These are phyloP conservation scores for Campoletis raptor DNA, from an alignment of 2,888 invertebrate genomes.

Conservation along the genomic window DNA sequence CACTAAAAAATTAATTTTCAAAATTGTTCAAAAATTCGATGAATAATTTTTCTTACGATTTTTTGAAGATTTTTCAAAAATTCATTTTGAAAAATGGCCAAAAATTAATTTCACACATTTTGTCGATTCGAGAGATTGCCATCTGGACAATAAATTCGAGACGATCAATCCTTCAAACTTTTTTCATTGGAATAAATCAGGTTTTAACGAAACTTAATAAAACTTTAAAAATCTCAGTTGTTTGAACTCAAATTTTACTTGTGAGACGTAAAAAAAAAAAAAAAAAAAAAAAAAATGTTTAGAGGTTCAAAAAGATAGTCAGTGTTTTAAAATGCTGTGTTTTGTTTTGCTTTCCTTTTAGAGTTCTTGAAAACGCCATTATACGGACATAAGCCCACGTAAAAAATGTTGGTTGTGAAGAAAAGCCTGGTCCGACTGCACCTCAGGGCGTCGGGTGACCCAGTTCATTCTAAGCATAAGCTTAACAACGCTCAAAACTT, in stretches of 20 bases:
- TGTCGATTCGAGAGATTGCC: too few relatives aligned
- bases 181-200: too few relatives aligned
- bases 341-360: slow-evolving; percentile 12
- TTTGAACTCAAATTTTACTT: neutral
- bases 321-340: neutral
- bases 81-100: too few relatives aligned
- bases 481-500: slow-evolving; percentile 70
- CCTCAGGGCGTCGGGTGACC: slow-evolving; percentile 81
- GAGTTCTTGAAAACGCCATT: slow-evolving; percentile 25
- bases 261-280: neutral
- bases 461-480: slow-evolving; percentile 75
- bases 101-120: too few relatives aligned
- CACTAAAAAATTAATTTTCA: too few relatives aligned
- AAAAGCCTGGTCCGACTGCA: slow-evolving; percentile 72
- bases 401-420: slow-evolving; percentile 17
- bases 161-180: too few relatives aligned
- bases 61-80: too few relatives aligned
- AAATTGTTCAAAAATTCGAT: too few relatives aligned
- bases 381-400: slow-evolving; percentile 4
- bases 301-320: neutral
- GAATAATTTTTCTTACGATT: too few relatives aligned
- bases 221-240: neutral
- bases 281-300: neutral
- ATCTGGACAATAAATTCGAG: too few relatives aligned
- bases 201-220: neutral